Percentiles rank a stretch among this genome's conserved stretches.
These are phyloP conservation scores for Pangasius sanitwongsei DNA, from an alignment of 2,797 vertebrate species.

Conservation along the genomic window DNA sequence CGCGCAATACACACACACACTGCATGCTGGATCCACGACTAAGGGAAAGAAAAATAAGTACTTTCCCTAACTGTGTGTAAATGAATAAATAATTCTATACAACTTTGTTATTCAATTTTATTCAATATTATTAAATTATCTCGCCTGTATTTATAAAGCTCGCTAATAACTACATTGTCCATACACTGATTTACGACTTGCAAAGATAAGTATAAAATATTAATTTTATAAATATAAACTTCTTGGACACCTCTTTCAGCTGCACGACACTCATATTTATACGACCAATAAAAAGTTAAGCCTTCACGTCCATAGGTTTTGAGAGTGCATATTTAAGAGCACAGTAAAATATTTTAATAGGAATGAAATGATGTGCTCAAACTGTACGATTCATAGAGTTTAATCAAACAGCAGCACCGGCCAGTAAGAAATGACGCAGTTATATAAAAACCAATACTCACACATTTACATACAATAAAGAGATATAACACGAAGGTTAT, in stretches of 20 bases:
- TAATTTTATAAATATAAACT: background rate
- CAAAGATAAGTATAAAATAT: background rate
- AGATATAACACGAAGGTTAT: background rate
- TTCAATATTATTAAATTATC: background rate
- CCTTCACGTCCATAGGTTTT: background rate
- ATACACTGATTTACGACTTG: background rate
- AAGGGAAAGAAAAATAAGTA: background rate
- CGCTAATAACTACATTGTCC: background rate
- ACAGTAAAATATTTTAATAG: background rate
- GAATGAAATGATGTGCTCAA: background rate
- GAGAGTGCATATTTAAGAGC: background rate
- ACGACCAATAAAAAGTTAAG: background rate
- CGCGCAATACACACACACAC: background rate
- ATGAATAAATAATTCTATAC: background rate
- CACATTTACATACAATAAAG: background rate
- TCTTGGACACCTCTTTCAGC: background rate
- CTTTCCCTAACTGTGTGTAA: background rate
- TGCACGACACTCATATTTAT: background rate
- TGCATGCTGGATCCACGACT: background rate
- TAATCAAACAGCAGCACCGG: background rate
- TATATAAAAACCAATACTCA: background rate
- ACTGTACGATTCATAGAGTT: background rate
- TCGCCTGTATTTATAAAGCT: background rate
- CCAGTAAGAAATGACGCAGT: background rate
- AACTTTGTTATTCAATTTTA: background rate